Conservation (phyloP, 1,140 invertebrate genomes). For the Papilio dardanus region DNA sequence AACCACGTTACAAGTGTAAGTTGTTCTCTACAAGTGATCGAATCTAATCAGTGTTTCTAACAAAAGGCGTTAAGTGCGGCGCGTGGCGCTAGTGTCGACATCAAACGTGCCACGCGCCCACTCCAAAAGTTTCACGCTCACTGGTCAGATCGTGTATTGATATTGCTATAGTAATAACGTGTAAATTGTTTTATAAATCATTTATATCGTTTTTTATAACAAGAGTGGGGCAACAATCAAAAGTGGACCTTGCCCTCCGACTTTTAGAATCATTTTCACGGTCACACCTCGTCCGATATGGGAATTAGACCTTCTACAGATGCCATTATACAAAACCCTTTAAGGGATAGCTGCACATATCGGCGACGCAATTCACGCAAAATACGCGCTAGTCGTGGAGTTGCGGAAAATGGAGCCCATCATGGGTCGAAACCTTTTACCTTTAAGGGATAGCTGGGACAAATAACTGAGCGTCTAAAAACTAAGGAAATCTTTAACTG, state of each 20-base stretch:
- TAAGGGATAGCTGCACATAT: too few species aligned
- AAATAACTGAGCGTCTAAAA: too few species aligned
- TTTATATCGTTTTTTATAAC: neutral
- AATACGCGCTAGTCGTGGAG: too few species aligned
- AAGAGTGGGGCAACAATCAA: neutral
- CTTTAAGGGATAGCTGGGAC: too few species aligned
- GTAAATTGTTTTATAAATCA: slow-evolving; percentile 10
- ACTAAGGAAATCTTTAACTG: too few species aligned
- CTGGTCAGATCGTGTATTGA: slow-evolving; percentile 31
- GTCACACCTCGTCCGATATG: too few species aligned
- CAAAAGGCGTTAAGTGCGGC: slow-evolving; percentile 22
- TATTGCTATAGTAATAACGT: slow-evolving; percentile 15
- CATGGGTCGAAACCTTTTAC: too few species aligned
- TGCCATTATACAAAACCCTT: too few species aligned
- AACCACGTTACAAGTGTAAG: slow-evolving; percentile 27
- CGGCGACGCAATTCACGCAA: too few species aligned
- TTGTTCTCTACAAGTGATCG: slow-evolving; percentile 1
- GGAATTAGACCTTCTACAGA: too few species aligned
- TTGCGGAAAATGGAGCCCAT: too few species aligned
- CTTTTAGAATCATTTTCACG: too few species aligned
- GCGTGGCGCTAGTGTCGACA: slow-evolving; percentile 20
- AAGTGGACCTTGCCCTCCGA: neutral
- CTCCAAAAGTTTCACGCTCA: slow-evolving; percentile 15
- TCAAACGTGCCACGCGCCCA: slow-evolving; percentile 30
- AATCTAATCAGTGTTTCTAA: slow-evolving; percentile 27